Base-by-base conservation (phyloP, 2,888 invertebrate genomes). In the Eubasilissa splendida region DNA sequence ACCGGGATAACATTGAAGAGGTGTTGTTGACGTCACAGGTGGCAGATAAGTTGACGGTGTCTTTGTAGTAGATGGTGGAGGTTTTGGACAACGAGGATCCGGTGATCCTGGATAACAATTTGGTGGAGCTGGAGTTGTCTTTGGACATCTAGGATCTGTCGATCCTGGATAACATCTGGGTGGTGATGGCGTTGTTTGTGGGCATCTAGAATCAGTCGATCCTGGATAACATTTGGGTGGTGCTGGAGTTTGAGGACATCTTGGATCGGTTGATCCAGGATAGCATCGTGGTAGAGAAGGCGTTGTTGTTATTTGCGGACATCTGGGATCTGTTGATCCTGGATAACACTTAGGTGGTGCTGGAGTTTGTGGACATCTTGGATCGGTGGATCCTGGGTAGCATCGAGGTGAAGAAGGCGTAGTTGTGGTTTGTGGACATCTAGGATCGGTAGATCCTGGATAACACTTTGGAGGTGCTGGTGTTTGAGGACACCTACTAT, bases 381-480 rank as follows among this genome's bases (percentile, higher is more conserved):
- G 85, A 81, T 86, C 86, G 22, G 76, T 83, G 11, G 85, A 85
- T 42, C 86, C 91, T 87, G 85, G 91, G 87, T 84, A 88, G 88
- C 56, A 89, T 87, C 83, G 85, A 0, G 85, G 86, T 86, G 85
- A 76, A 74, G 84, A 71, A 54, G 79, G 80, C 66, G 84, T 81
- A 70, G n/a, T n/a, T 58, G 42, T 42, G 22, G 77, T 76, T 83
- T 71, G 84, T 9, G 85, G 85, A 84, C 85, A 88, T 84, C 84
- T 85, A 50, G 87, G 85, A 75, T 87, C 91, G 86, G 60, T 89
- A 86, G 85, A 89, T 88, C 87, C 91, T 87, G 85, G 91, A 88
- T 84, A 88, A 87, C 58, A 89, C 87, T 83, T 84, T 0, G 85
- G 86, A 85, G 86, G 84, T 75, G 84, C 0, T 14, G 80, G 79